phyloP scores from a whole-genome alignment of 2,888 invertebrate genomes.

The Coelinius sp. region DNA sequence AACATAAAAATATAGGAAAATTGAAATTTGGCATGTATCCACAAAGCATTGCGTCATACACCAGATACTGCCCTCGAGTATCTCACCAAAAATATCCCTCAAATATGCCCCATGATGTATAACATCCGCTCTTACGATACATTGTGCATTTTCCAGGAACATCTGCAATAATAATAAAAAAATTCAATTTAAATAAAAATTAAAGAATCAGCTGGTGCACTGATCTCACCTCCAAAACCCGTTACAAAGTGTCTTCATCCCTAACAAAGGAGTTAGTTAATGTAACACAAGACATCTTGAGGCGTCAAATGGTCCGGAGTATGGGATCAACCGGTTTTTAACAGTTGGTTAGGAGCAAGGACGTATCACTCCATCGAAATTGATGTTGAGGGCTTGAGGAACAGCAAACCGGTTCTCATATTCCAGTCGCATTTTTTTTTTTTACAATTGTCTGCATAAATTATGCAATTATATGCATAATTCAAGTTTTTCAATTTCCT shows the following conservation, averaged over 20 bases:
- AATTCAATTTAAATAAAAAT: not conserved
- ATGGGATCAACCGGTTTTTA: constrained; percentile 17
- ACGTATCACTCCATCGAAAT: constrained; percentile 32
- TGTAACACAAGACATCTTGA: not conserved
- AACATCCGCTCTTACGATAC: not conserved
- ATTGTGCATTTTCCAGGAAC: constrained; percentile 16
- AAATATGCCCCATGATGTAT: not conserved
- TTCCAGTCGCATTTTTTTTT: constrained; percentile 10
- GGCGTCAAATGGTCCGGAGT: constrained; percentile 18
- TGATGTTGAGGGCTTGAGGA: not conserved
- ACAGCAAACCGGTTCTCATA: not conserved
- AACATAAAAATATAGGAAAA: not conserved
- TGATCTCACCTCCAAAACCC: not conserved
- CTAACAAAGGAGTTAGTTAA: constrained; percentile 8
- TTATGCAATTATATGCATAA: constrained; percentile 3
- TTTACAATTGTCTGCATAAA: not conserved
- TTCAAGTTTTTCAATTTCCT: not conserved
- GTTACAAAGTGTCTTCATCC: not conserved
- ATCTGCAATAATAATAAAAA: not conserved
- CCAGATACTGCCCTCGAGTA: constrained; percentile 11
- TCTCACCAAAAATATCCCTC: not conserved
- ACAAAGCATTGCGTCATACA: not conserved
- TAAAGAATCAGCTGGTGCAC: not conserved
- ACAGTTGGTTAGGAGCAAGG: constrained; percentile 28
- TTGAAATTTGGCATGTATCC: not conserved